Base-by-base conservation (phyloP, 2,888 invertebrate species). In the Archips crataeganus region DNA sequence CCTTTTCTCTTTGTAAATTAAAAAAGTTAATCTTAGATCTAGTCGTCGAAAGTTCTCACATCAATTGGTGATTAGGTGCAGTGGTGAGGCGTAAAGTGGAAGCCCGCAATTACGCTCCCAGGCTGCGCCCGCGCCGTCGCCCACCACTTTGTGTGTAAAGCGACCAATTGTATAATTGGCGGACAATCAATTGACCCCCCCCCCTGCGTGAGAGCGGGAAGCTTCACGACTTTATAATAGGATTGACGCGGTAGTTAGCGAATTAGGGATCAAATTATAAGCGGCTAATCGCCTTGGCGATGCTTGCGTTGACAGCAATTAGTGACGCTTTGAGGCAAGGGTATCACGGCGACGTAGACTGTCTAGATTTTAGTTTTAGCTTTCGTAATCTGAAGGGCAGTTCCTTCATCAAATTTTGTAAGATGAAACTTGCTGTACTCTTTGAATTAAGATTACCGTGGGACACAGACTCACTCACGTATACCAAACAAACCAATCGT, bases 151-250 rank as follows among this genome's bases (percentile, higher is more conserved):
- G 79, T 79, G 80, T 76, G 81, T 79, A 81, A 82, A 81, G 77
- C 78, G 80, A 80, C 75, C 88, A 90, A 92, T 92, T 91, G 89
- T 87, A 85, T 91, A 91, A 91, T 91, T 90, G 88, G 80, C 77
- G 80, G 73, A 79, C 82, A 80, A 87, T 87, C 87, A 88, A 87
- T 85, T 87, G 87, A 71, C 77, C 82, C 77, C 63, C 66, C 70
- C 75, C 75, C 68, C 67, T 75, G 75, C 74, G 65, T 76, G 78
- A 81, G 67, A 68, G 54, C 64, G 68, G 64, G 77, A 72, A 63
- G 49, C 75, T 75, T 9, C 64, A 66, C 65, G 13, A 64, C 51
- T 15, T 54, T 62, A 61, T 71, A 75, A 71, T 68, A 42, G 70
- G 62, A 63, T 71, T 54, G 62, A 45, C 62, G 32, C 57, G 62